Conservation (phyloP, 2,113 vertebrate species). For the Bubo bubo region DNA sequence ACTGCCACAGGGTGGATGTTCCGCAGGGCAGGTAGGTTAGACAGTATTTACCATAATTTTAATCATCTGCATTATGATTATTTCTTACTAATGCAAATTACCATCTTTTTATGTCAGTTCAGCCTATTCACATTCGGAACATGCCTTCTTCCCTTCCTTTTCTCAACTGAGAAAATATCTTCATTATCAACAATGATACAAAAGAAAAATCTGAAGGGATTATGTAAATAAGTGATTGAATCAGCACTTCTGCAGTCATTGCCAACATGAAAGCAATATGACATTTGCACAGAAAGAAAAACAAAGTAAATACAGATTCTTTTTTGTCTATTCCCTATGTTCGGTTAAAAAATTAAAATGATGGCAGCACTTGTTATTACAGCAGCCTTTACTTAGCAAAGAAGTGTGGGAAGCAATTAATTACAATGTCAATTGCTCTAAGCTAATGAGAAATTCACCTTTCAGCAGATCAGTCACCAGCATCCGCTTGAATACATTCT, state of each 20-base stretch:
- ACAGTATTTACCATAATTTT: background rate
- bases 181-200: background rate
- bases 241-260: slow-evolving; percentile 23
- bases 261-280: background rate
- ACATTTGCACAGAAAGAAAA: slow-evolving; percentile 32
- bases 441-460: slow-evolving; percentile 9
- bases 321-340: background rate
- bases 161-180: slow-evolving; percentile 13
- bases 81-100: slow-evolving; percentile 25
- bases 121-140: background rate
- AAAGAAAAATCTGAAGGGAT: slow-evolving; percentile 33
- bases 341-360: background rate
- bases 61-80: background rate
- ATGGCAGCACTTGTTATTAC: background rate
- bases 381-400: background rate
- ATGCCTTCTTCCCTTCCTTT: slow-evolving; percentile 6
- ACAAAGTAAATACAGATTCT: background rate
- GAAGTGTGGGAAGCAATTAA: background rate
- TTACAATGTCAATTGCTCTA: background rate
- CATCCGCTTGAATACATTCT: background rate
- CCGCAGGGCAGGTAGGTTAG: background rate
- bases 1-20: background rate
- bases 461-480: background rate
- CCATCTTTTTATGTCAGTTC: slow-evolving; percentile 8
- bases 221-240: slow-evolving; percentile 39